Percentiles rank a stretch among this genome's conserved stretches.
Conservation (phyloP, 2,797 vertebrate species). For the Esox masquinongy region DNA sequence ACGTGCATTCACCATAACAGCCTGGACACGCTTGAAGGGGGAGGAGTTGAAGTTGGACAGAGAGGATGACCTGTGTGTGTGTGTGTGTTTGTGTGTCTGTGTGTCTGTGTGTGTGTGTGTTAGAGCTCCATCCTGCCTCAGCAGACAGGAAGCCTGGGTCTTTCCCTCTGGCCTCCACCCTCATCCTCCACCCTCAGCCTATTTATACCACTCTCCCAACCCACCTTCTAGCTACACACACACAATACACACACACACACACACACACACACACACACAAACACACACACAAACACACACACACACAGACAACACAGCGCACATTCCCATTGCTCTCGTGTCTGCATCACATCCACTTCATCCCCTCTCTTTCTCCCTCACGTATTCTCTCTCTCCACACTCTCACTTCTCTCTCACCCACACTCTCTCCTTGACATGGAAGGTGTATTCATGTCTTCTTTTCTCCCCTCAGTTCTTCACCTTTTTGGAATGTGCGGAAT, state of each 20-base stretch:
- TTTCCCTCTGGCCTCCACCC: slow-evolving; percentile 58
- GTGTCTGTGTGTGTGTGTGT: neutral
- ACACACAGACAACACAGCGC: no score
- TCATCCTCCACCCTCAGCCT: slow-evolving; percentile 65
- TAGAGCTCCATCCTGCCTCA: slow-evolving; percentile 35
- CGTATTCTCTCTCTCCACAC: slow-evolving; percentile 13
- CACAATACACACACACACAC: slow-evolving; percentile 20
- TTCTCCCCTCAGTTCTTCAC: neutral
- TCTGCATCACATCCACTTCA: neutral
- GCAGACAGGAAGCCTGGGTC: slow-evolving; percentile 65
- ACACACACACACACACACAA: slow-evolving; percentile 2
- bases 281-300: slow-evolving; percentile 8
- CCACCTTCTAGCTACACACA: slow-evolving; percentile 4
- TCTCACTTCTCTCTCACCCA: slow-evolving; percentile 21
- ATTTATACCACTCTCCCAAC: slow-evolving; percentile 25
- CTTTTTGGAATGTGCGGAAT: neutral
- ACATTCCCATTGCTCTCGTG: neutral
- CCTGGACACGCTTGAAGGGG: neutral
- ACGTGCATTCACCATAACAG: neutral
- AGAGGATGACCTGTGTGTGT: slow-evolving; percentile 1
- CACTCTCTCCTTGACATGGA: neutral
- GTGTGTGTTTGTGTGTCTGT: neutral
- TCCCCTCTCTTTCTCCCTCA: neutral
- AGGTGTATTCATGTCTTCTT: neutral
- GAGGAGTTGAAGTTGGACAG: neutral